These are phyloP conservation scores for Phasianus colchicus DNA, from an alignment of 2,113 vertebrate species.

Conservation along the genomic window DNA sequence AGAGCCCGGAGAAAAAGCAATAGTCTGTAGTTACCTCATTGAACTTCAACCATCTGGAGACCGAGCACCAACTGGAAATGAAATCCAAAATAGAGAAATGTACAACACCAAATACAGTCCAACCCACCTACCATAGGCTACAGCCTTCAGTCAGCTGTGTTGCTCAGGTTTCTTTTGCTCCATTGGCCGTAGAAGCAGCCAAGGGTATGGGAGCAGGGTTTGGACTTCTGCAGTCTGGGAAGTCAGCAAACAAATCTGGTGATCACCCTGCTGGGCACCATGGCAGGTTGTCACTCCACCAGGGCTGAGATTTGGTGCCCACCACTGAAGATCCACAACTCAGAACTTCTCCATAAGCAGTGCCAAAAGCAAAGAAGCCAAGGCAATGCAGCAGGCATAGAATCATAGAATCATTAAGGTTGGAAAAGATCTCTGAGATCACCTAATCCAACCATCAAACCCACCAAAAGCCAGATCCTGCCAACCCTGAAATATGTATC, in stretches of 20 bases:
- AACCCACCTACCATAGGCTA: neutral
- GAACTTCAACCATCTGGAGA: neutral
- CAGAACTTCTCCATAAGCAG: neutral
- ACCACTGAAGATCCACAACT: neutral
- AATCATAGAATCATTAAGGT: too few species aligned
- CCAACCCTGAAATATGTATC: accelerated
- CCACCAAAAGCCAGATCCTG: neutral
- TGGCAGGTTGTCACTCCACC: neutral
- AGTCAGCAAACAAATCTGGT: neutral
- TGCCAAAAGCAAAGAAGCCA: neutral
- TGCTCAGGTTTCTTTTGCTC: neutral
- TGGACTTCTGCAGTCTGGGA: neutral
- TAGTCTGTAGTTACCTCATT: neutral
- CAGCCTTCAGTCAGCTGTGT: neutral
- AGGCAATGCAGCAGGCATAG: neutral
- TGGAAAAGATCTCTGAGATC: too few species aligned
- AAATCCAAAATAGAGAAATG: neutral
- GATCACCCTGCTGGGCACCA: neutral
- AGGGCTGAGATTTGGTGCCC: neutral
- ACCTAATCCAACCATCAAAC: too few species aligned
- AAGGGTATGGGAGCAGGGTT: accelerated
- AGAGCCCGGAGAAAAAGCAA: neutral
- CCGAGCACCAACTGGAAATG: neutral
- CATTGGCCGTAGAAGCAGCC: accelerated
- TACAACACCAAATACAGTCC: neutral